phyloP scores from a whole-genome alignment of 2,113 vertebrate species.

The Triplophysa siluroides region DNA sequence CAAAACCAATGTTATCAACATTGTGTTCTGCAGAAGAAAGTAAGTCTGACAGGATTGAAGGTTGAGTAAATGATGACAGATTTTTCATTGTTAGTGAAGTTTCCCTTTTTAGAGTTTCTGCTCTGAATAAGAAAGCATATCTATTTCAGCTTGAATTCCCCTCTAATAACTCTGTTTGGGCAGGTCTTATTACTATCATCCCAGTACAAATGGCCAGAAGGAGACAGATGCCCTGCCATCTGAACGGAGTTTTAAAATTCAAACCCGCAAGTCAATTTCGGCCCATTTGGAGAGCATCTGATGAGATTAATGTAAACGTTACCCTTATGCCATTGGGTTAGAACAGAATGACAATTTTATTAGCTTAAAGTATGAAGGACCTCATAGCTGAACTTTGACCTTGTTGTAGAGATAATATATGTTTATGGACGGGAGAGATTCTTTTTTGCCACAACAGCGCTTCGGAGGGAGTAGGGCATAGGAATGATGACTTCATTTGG shows the following conservation, averaged over 20 bases:
- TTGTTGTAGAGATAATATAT: neutral
- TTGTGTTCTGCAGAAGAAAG: too few relatives aligned
- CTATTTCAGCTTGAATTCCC: too few relatives aligned
- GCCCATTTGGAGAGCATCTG: conserved; percentile 15
- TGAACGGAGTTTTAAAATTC: conserved; percentile 18
- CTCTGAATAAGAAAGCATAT: too few relatives aligned
- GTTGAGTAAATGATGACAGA: too few relatives aligned
- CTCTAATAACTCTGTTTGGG: neutral
- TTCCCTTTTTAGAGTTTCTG: too few relatives aligned
- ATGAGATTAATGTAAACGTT: conserved; percentile 4
- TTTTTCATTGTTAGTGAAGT: too few relatives aligned
- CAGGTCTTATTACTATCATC: neutral
- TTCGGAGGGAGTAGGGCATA: neutral
- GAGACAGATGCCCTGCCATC: conserved; percentile 45
- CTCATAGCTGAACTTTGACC: too few relatives aligned
- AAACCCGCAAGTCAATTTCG: conserved; percentile 30
- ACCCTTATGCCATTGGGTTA: conserved; percentile 35
- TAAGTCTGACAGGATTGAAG: too few relatives aligned
- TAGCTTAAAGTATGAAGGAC: neutral
- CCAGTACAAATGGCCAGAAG: neutral
- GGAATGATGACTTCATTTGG: too few relatives aligned
- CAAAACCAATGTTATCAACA: too few relatives aligned
- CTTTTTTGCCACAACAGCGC: conserved; percentile 18
- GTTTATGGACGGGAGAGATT: neutral
- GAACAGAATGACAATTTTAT: neutral